Conservation (phyloP, 2,888 invertebrate species). For the Trachelus troglodyta region DNA sequence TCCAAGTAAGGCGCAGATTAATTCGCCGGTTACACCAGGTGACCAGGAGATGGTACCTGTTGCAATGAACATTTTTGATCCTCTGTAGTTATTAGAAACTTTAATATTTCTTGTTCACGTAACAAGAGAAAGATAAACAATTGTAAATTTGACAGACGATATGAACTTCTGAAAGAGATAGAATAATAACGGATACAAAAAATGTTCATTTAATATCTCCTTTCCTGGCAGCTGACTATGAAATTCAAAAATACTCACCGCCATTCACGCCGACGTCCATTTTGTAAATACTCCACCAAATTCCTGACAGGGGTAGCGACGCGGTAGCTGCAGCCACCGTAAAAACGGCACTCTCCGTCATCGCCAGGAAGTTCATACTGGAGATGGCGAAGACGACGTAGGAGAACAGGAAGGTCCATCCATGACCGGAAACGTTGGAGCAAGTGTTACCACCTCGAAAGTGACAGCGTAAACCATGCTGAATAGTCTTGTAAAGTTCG, state of each 20-base stretch:
- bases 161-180: too few relatives aligned
- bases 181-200: too few relatives aligned
- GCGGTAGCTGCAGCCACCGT: slow-evolving; percentile 69
- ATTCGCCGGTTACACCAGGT: slow-evolving; percentile 72
- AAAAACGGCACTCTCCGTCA: slow-evolving; percentile 71
- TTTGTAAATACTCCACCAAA: slow-evolving; percentile 72
- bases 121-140: neutral
- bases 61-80: neutral
- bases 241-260: slow-evolving; percentile 38
- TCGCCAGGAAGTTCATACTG: slow-evolving; percentile 68
- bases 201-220: too few relatives aligned
- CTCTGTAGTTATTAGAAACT: neutral
- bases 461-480: slow-evolving; percentile 57
- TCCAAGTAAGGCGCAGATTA: slow-evolving; percentile 72
- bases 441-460: slow-evolving; percentile 48
- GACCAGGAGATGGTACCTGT: slow-evolving; percentile 69
- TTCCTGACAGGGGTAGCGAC: slow-evolving; percentile 69
- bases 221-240: neutral
- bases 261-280: slow-evolving; percentile 63
- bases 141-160: neutral
- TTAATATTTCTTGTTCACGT: neutral
- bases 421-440: slow-evolving; percentile 58
- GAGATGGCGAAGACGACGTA: slow-evolving; percentile 68
- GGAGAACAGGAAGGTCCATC: slow-evolving; percentile 68
- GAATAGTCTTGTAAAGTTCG: slow-evolving; percentile 51